Evolutionary conservation across 2,797 vertebrate genomes (phyloP), one percentile per base, ranked within the genome.

Genomic region (Sibirionetta formosa): DNA sequence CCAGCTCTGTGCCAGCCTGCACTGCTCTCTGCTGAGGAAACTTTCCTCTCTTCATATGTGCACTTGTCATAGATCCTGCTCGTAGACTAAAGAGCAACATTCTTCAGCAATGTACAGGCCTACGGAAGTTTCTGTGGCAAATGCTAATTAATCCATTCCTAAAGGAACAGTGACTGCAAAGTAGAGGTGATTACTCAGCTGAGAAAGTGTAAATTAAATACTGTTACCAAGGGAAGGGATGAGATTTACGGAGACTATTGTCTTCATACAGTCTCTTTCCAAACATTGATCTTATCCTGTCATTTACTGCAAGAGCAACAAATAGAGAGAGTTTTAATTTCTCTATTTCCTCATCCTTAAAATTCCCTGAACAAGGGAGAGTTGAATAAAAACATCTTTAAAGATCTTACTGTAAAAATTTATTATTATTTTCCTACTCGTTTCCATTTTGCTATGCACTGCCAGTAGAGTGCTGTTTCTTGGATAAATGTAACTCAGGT

Each of bases 121-220:
- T 51, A 3, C 11, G 24, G 26, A 60, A n/a, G 51, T 26, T 79
- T 36, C 56, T 86, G 70, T 71, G 82, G 86, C 73, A 91, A 57
- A 73, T 61, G 85, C 77, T 80, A 53, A 51, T 89, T 58, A 20
- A 35, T 56, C 13, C 18, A 7, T 82, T 84, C 79, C 77, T 46
- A 24, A 75, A 96, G 90, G 70, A 94, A 70, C 73, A 61, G 18
- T 35, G 35, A 71, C 69, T 26, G 31, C 92, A 63, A 82, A 96
- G 86, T 26, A 86, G 61, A 92, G 66, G 78, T 64, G 93, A 84
- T 93, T 93, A 82, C 48, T 95, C 51, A 76, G 24, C 60, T 85
- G 33, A 82, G 61, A 76, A 93, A 91, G 61, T 86, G 79, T 78
- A 88, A 92, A 91, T 97, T 81, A 93, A 92, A 29, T 80, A 46